Evolutionary conservation across 1,140 invertebrate species (phyloP), one percentile per base, ranked within the genome.

Genomic region (Tetranychus cinnabarinus): DNA sequence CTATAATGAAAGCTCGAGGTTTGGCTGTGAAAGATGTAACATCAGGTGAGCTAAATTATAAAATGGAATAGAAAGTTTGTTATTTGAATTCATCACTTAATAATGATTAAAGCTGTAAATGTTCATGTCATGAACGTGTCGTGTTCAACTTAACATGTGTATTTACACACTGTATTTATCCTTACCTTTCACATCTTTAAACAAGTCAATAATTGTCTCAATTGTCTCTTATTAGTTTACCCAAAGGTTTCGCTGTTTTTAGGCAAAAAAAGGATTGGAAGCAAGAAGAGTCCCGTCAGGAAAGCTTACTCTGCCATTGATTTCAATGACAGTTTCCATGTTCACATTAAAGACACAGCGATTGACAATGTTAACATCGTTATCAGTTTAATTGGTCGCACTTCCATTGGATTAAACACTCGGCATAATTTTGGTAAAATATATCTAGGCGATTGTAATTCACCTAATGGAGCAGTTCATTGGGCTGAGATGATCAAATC

Each of bases 241-340:
- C 42, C 55, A 3, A 66, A 66, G 52, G 60, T 66, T 2, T 61
- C 63, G 0, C 37, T 66, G 8, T 66, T 62, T n/a, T 58, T 66
- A 2, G 54, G 61, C 8, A 56, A 61, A 34, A 66, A 63, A 48
- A 15, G 62, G 10, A 61, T 63, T 35, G 36, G 63, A 8, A 64
- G 45, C 31, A 36, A 35, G 3, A 64, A 66, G 39, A 61, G 52
- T 7, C 61, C 63, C 1, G 15, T 58, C 13, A 36, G 42, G 15
- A 39, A 45, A 45, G 57, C 42, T 58, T 15, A 58, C 10, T 15
- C 57, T 1, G 56, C 62, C 33, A 36, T 66, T 12, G 63, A 66
- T 50, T 64, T 66, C 47, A 61, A 63, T 33, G 57, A 56, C 35
- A 63, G 50, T n/a, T 66, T 66, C 47, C 47, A 63, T 31, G 61